These are phyloP conservation scores for Noctua janthina DNA, from an alignment of 2,888 invertebrate genomes.

Conservation along the genomic window DNA sequence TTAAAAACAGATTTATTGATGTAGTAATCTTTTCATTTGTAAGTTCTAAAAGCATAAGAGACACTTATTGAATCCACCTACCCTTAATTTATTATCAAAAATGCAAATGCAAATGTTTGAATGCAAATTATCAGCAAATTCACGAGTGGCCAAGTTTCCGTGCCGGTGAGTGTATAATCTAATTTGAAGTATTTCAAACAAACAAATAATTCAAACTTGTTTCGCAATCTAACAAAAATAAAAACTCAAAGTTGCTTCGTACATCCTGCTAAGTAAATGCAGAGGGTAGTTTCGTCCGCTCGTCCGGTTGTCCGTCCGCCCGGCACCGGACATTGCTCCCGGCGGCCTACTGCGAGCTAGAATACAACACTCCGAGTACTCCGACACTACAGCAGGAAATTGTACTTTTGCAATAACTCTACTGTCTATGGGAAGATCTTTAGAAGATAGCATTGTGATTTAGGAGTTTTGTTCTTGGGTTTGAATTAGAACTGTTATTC, in stretches of 20 bases:
- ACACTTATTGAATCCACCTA: too few relatives aligned
- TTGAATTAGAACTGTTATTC: not conserved
- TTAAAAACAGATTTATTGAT: too few relatives aligned
- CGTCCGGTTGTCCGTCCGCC: slow-evolving; percentile 31
- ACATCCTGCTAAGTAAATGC: slow-evolving; percentile 38
- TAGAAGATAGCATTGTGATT: slow-evolving; percentile 27
- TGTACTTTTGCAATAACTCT: slow-evolving; percentile 72
- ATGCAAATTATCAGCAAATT: too few relatives aligned
- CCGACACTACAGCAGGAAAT: slow-evolving; percentile 64
- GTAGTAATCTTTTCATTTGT: too few relatives aligned
- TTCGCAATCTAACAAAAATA: slow-evolving; percentile 13
- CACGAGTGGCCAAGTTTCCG: too few relatives aligned
- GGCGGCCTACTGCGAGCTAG: slow-evolving; percentile 53
- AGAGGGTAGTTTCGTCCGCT: slow-evolving; percentile 27
- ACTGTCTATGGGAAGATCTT: slow-evolving; percentile 35
- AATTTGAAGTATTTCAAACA: not conserved
- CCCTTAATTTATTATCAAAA: too few relatives aligned
- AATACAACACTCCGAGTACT: slow-evolving; percentile 55
- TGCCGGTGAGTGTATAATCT: not conserved
- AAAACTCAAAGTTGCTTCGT: slow-evolving; percentile 22
- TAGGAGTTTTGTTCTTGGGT: slow-evolving; percentile 4
- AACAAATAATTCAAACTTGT: not conserved
- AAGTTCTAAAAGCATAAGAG: too few relatives aligned
- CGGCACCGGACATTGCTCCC: slow-evolving; percentile 59
- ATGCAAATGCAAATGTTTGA: too few relatives aligned